Percentiles rank a stretch among this genome's conserved stretches.
phyloP scores from a whole-genome alignment of 2,113 vertebrate species.

The Pseudorasbora parva region DNA sequence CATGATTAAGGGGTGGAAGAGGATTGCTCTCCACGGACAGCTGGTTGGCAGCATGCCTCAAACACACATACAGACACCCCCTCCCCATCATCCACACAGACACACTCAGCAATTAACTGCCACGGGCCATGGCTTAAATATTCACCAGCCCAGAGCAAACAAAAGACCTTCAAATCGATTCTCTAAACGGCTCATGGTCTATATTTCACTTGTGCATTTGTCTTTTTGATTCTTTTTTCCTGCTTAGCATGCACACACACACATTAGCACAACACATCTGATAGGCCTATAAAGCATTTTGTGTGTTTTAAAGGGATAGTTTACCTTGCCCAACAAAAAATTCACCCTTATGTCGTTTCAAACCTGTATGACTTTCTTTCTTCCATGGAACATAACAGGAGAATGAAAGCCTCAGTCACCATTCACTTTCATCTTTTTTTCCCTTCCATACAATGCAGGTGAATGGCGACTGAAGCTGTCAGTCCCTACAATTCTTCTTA shows the following conservation, averaged over 20 bases:
- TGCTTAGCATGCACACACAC: neutral
- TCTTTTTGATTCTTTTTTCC: neutral
- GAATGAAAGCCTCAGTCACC: neutral
- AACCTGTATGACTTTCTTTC: neutral
- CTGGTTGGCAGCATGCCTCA: constrained; percentile 77
- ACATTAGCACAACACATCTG: neutral
- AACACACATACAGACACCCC: constrained; percentile 52
- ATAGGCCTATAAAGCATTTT: neutral
- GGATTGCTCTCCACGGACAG: constrained; percentile 73
- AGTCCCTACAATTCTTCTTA: neutral
- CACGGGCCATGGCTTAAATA: constrained; percentile 76
- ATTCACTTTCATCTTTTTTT: neutral
- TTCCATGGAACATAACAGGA: neutral
- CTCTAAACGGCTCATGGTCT: constrained; percentile 47
- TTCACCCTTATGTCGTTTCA: neutral
- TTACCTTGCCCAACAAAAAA: neutral
- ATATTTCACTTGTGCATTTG: constrained; percentile 13
- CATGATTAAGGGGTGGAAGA: constrained; percentile 72
- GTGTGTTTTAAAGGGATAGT: neutral
- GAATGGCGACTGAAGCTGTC: neutral
- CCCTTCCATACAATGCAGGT: neutral
- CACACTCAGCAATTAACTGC: constrained; percentile 75
- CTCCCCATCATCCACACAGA: constrained; percentile 62
- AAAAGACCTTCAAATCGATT: constrained; percentile 59
- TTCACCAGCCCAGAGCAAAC: constrained; percentile 73